Evolutionary conservation across 2,797 vertebrate genomes (phyloP), one percentile per base, ranked within the genome.

Genomic region (Diplodus puntazzo): DNA sequence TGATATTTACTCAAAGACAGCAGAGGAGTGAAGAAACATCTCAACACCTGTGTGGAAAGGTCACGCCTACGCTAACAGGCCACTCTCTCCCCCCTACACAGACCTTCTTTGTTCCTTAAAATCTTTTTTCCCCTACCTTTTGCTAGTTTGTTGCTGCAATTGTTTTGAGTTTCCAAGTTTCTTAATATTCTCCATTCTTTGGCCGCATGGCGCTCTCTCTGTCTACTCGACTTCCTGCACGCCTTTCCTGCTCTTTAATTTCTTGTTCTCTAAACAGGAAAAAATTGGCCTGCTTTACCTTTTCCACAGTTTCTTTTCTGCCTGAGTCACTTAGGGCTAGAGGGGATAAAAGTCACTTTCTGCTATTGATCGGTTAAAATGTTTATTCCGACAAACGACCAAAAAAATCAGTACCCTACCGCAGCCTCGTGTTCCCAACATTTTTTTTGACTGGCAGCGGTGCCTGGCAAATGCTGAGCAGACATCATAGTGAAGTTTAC

Each of bases 21-120:
- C 75, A 81, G 83, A 67, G 65, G 50, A 79, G 75, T 76, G 75
- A 82, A 66, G 79, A 80, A 90, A 87, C 79, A 69, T 73, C 76
- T 84, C 81, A 83, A 67, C 90, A 92, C 90, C 89, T 93, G 87
- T 61, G 62, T 59, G 45, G 49, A 89, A 92, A 93, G 92, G 90
- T 94, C 91, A 87, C 66, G 69, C 75, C 75, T 73, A 71, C 53
- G 11, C 64, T 69, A 80, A 77, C 62, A 65, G 67, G 43, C 60
- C 16, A 4, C 66, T 77, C 82, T 69, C 62, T 71, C 17, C 72
- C 20, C 10, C 60, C 65, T 1, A 55, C 66, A 89, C 76, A 87
- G 73, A 69, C 55, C 71, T 69, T 75, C 45, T 77, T 87, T 89
- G 72, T 84, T 74, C 48, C 9, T 64, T 14, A 2, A 21, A n/a